Evolutionary conservation across 1,140 invertebrate genomes (phyloP).

Genomic region (Lasioglossum albipes): DNA sequence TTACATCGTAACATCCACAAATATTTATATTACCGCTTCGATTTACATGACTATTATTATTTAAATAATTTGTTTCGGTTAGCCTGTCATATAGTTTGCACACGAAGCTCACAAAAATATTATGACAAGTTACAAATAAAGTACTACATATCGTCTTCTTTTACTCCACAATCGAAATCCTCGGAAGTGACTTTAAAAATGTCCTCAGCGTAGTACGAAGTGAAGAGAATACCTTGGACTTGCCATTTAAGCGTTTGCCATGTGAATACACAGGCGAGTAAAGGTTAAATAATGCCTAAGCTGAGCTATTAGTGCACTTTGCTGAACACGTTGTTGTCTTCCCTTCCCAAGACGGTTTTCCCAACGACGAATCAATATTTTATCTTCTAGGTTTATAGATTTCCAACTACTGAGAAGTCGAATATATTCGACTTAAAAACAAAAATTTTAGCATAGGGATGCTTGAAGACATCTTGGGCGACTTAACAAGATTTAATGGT

Average conservation of each 20-base stretch:
- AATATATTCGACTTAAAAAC: no score
- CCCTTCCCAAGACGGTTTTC: neutral
- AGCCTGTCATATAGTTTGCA: no score
- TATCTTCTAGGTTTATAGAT: neutral
- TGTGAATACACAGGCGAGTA: slow-evolving; percentile 35
- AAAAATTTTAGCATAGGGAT: no score
- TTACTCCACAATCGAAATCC: no score
- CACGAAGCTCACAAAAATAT: no score
- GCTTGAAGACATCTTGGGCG: no score
- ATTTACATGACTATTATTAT: no score
- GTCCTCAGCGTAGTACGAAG: neutral
- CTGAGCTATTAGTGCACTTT: neutral
- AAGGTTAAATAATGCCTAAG: slow-evolving; percentile 34
- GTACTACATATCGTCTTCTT: neutral
- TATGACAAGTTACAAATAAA: neutral
- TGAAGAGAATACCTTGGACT: slow-evolving; percentile 13
- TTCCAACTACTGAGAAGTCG: no score
- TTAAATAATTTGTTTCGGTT: no score
- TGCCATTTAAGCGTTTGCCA: slow-evolving; percentile 19
- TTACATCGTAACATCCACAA: no score
- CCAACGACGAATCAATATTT: neutral
- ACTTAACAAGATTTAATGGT: no score
- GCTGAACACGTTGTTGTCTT: neutral
- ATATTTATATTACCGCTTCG: no score
- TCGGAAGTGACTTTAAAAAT: neutral